A percentile compares a stretch with the other conserved stretches of the same genome.
phyloP scores from a whole-genome alignment of 2,888 invertebrate species.

The Carpatolechia fugitivella region DNA sequence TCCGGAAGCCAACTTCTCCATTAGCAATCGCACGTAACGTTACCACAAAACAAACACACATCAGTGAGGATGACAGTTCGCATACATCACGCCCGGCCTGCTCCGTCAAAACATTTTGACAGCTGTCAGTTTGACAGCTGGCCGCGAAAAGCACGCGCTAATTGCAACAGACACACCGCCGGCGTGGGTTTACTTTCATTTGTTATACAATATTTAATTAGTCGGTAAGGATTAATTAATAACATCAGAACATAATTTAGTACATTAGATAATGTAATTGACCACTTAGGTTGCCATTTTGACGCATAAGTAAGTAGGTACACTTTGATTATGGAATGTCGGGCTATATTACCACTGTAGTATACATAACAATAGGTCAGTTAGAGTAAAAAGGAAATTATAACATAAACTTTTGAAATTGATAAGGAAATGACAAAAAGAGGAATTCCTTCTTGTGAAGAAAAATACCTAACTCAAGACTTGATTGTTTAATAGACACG shows the following conservation, averaged over 20 bases:
- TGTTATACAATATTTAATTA: slow-evolving; percentile 62
- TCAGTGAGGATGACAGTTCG: slow-evolving; percentile 11
- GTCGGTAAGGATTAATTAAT: slow-evolving; percentile 18
- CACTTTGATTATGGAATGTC: not conserved
- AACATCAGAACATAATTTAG: slow-evolving; percentile 2
- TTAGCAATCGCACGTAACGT: slow-evolving; percentile 10
- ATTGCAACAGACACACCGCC: slow-evolving; percentile 53
- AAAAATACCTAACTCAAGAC: too few species aligned
- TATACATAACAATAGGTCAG: too few species aligned
- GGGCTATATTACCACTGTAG: too few species aligned
- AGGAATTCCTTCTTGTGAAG: too few species aligned
- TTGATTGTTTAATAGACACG: too few species aligned
- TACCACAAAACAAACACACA: slow-evolving; percentile 13
- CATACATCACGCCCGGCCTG: slow-evolving; percentile 28
- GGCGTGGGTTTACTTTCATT: slow-evolving; percentile 59
- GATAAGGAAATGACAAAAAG: too few species aligned
- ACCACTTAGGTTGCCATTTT: not conserved
- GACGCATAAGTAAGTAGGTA: not conserved
- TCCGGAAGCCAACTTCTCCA: slow-evolving; percentile 1
- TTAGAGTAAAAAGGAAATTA: too few species aligned
- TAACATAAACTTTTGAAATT: too few species aligned
- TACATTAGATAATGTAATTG: slow-evolving; percentile 5
- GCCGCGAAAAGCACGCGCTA: slow-evolving; percentile 60
- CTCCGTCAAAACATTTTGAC: slow-evolving; percentile 56
- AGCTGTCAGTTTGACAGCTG: slow-evolving; percentile 46